These are phyloP conservation scores for Masnerella sp. DNA, from an alignment of 2,888 invertebrate species.

Conservation along the genomic window DNA sequence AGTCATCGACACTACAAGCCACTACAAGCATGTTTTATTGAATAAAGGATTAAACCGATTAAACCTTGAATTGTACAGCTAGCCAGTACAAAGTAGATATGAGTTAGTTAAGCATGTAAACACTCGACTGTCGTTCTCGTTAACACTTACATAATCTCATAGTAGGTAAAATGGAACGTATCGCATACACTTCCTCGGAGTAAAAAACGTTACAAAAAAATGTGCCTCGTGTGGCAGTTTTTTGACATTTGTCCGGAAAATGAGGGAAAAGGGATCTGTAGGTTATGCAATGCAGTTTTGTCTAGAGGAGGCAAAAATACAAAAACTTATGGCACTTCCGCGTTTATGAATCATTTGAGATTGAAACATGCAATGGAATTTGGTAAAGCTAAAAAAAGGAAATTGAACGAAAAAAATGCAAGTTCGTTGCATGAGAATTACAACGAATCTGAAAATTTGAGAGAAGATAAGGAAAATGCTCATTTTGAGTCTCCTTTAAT, in stretches of 20 bases:
- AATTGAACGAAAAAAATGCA: not conserved
- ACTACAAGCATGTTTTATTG: too few species aligned
- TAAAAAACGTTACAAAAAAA: too few species aligned
- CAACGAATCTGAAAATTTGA: not conserved
- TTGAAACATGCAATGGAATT: constrained; percentile 1
- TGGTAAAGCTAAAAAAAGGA: constrained; percentile 1
- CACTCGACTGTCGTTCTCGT: too few species aligned
- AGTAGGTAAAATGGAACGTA: too few species aligned
- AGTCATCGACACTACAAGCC: too few species aligned
- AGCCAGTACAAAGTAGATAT: too few species aligned
- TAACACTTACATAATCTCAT: too few species aligned
- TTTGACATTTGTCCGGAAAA: constrained; percentile 10
- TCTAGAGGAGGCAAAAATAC: constrained; percentile 4
- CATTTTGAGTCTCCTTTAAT: too few species aligned
- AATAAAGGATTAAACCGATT: too few species aligned
- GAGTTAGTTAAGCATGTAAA: too few species aligned
- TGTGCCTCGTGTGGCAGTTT: constrained; percentile 4
- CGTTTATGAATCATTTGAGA: constrained; percentile 4
- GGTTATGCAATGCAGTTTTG: constrained; percentile 7
- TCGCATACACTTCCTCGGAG: too few species aligned
- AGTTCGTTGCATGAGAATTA: not conserved
- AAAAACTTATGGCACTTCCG: constrained; percentile 5
- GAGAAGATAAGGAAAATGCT: not conserved
- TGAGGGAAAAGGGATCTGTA: constrained; percentile 8
- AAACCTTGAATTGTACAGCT: too few species aligned